Conservation (phyloP, 2,113 vertebrate genomes). For the Microtus montanus region DNA sequence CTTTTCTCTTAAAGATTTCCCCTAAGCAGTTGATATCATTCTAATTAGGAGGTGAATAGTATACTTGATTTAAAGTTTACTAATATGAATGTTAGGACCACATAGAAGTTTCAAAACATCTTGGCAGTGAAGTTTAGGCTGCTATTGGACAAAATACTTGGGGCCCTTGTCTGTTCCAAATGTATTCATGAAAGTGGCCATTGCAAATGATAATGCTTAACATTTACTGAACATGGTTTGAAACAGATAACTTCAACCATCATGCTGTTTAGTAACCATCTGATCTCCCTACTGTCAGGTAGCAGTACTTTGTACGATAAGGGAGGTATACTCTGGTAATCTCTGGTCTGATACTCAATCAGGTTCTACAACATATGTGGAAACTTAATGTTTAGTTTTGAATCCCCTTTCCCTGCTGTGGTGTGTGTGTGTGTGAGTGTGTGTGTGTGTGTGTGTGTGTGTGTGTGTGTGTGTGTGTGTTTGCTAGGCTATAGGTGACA, state of each 20-base stretch:
- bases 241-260: neutral
- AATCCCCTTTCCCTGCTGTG: neutral
- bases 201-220: neutral
- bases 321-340: neutral
- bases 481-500: too few species aligned
- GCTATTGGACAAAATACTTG: neutral
- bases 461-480: neutral
- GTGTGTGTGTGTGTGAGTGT: neutral
- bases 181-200: neutral
- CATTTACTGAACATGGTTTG: neutral
- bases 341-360: neutral
- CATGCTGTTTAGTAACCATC: fast-evolving
- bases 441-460: neutral
- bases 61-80: neutral
- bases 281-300: neutral
- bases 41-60: neutral
- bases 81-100: neutral
- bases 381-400: neutral
- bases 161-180: neutral
- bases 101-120: neutral
- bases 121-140: neutral
- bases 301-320: neutral
- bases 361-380: neutral
- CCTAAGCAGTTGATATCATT: neutral
- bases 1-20: neutral